These are phyloP conservation scores for Philonicus albiceps DNA, from an alignment of 2,888 invertebrate species.

Conservation along the genomic window DNA sequence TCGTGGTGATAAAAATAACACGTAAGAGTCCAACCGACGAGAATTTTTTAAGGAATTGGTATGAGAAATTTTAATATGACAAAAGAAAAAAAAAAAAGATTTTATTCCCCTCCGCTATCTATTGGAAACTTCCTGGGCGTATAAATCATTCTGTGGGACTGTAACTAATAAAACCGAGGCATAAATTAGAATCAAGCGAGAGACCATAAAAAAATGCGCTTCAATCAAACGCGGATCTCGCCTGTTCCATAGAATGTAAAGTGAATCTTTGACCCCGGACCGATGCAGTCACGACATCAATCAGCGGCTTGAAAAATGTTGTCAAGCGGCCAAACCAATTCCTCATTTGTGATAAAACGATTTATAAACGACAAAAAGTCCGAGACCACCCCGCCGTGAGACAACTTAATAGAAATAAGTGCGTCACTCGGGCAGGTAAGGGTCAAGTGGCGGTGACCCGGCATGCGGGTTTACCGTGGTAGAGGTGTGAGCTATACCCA, in stretches of 20 bases:
- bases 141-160: background rate
- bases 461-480: slow-evolving; percentile 1
- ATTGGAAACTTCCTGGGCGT: background rate
- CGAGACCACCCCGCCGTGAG: slow-evolving; percentile 20
- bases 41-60: background rate
- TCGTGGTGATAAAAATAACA: background rate
- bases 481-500: background rate
- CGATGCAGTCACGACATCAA: slow-evolving; percentile 37
- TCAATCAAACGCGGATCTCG: background rate
- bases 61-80: background rate
- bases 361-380: slow-evolving; percentile 34
- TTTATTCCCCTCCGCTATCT: background rate
- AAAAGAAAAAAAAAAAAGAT: background rate
- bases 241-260: slow-evolving; percentile 14
- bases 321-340: slow-evolving; percentile 32
- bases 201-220: slow-evolving; percentile 11
- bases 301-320: slow-evolving; percentile 19
- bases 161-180: slow-evolving; percentile 15
- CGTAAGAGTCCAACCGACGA: background rate
- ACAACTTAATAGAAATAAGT: slow-evolving; percentile 17
- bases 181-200: slow-evolving; percentile 19
- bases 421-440: background rate
- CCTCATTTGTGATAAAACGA: slow-evolving; percentile 38
- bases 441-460: slow-evolving; percentile 15
- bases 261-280: slow-evolving; percentile 18